Percentiles rank a stretch among this genome's conserved stretches.
phyloP scores from a whole-genome alignment of 2,797 vertebrate genomes.

The Spatula clypeata region DNA sequence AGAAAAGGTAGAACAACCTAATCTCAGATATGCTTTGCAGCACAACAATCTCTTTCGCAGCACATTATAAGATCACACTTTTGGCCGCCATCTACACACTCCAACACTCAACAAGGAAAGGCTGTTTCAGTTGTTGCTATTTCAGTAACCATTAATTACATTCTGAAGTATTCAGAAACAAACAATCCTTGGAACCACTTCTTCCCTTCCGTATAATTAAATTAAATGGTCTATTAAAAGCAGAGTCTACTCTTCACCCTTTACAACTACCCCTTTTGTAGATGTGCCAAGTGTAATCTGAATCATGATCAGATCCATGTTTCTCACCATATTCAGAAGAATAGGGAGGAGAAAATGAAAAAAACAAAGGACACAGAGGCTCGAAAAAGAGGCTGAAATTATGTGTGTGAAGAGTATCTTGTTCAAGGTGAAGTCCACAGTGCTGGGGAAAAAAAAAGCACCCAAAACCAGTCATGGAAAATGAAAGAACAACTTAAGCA shows the following conservation, averaged over 20 bases:
- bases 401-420: neutral
- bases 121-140: neutral
- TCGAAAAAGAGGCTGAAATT: neutral
- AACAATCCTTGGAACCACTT: neutral
- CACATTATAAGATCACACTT: neutral
- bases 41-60: neutral
- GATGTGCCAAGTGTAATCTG: neutral
- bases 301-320: neutral
- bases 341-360: neutral
- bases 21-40: neutral
- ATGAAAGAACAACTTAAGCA: neutral
- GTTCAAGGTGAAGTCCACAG: neutral
- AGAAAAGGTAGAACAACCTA: neutral
- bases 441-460: neutral
- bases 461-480: neutral
- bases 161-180: neutral
- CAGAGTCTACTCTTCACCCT: neutral
- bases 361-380: neutral
- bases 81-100: neutral
- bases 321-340: neutral
- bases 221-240: neutral
- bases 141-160: neutral
- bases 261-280: neutral
- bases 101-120: neutral
- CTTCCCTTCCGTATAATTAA: neutral